Evolutionary conservation across 2,888 invertebrate genomes (phyloP).

Genomic region (Melanostoma mellinum): DNA sequence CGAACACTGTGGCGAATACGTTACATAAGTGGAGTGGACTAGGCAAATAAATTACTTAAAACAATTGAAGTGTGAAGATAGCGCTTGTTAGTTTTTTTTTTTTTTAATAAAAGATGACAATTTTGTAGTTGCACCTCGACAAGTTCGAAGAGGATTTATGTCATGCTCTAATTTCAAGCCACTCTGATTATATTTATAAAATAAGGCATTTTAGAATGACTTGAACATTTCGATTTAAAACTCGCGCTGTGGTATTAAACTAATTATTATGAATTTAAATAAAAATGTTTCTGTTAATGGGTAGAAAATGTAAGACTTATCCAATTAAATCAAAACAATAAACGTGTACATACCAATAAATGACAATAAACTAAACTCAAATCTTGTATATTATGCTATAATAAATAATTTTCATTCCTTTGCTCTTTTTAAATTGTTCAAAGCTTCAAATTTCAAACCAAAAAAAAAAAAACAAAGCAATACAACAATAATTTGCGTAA

Average conservation of each 20-base stretch:
- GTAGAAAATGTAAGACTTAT: not conserved
- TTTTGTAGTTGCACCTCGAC: not conserved
- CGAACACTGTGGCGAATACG: conserved; percentile 53
- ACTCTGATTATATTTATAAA: too few relatives aligned
- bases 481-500: not conserved
- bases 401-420: conserved; percentile 7
- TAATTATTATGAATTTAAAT: conserved; percentile 11
- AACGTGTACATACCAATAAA: conserved; percentile 14
- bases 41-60: not conserved
- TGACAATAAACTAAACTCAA: conserved; percentile 7
- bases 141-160: conserved; percentile 15
- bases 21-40: conserved; percentile 37
- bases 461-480: not conserved
- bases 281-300: conserved; percentile 5
- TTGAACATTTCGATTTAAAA: conserved; percentile 7
- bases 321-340: conserved; percentile 21
- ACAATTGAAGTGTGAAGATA: conserved; percentile 13
- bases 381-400: conserved; percentile 7
- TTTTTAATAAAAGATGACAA: not conserved
- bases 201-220: too few relatives aligned
- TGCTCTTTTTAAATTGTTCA: not conserved
- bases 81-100: conserved; percentile 4
- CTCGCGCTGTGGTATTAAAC: conserved; percentile 10
- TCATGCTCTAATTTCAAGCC: not conserved
- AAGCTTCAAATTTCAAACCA: not conserved